A percentile compares a stretch with the other conserved stretches of the same genome.
Evolutionary conservation across 2,113 vertebrate genomes (phyloP).

Genomic region (Colaptes auratus): DNA sequence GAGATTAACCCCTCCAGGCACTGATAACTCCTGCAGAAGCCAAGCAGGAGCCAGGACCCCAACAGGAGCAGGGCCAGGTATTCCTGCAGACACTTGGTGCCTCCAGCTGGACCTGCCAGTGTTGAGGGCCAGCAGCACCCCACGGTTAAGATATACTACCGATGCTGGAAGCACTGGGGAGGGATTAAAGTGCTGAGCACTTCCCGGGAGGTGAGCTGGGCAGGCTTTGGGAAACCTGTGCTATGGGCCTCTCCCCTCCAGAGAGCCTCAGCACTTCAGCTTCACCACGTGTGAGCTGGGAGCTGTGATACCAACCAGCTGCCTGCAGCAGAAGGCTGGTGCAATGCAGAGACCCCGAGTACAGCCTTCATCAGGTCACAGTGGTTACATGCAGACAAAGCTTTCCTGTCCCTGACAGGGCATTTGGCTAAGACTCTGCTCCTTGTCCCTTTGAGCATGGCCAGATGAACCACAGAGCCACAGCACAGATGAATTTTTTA

Average conservation of each 20-base stretch:
- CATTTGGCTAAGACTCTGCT: not conserved
- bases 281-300: not conserved
- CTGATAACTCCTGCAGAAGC: not conserved
- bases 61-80: accelerated
- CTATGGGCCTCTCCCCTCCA: not conserved
- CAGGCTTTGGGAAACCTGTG: not conserved
- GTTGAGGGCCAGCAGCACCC: not conserved
- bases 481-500: accelerated
- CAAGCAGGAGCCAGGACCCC: not conserved
- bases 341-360: not conserved
- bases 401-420: not conserved
- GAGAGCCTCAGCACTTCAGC: accelerated
- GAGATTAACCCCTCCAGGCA: accelerated
- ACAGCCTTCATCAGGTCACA: not conserved
- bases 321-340: accelerated
- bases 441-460: accelerated
- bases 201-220: not conserved
- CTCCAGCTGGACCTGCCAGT: not conserved
- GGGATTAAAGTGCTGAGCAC: not conserved
- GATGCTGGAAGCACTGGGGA: accelerated
- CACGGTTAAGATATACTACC: accelerated
- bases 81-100: not conserved
- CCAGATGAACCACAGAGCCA: not conserved
- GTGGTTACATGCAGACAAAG: accelerated
- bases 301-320: not conserved